Conservation (phyloP, 2,113 vertebrate genomes). For the Chlorodrepanis virens region DNA sequence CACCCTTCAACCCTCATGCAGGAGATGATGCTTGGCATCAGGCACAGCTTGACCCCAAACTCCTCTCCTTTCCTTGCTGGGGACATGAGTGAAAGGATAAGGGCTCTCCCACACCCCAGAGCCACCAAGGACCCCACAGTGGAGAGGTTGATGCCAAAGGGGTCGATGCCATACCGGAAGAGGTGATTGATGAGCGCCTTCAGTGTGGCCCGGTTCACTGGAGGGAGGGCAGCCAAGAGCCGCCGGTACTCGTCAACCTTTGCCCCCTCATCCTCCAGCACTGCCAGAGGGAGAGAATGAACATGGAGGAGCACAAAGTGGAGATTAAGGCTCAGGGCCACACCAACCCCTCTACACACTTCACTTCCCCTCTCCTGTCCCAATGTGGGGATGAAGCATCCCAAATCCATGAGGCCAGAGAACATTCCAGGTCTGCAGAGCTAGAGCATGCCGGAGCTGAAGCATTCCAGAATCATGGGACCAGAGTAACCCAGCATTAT, state of each 20-base stretch:
- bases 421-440: not conserved
- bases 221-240: conserved; percentile 80
- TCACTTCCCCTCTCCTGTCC: not conserved
- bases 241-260: conserved; percentile 80
- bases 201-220: conserved; percentile 89
- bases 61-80: not conserved
- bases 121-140: rapidly evolving
- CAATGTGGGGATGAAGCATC: rapidly evolving
- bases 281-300: conserved; percentile 54
- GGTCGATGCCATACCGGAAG: conserved; percentile 76
- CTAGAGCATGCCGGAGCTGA: rapidly evolving
- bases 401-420: not conserved
- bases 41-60: not conserved
- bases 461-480: not conserved
- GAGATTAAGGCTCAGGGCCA: not conserved
- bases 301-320: rapidly evolving
- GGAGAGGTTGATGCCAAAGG: rapidly evolving
- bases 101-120: not conserved
- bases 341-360: not conserved
- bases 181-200: conserved; percentile 92
- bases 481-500: not conserved
- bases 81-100: not conserved
- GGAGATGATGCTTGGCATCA: rapidly evolving
- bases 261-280: conserved; percentile 73
- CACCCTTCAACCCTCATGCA: not conserved